A percentile compares a stretch with the other conserved stretches of the same genome.
Conservation (phyloP, 2,113 vertebrate genomes). For the Channa maculata region DNA sequence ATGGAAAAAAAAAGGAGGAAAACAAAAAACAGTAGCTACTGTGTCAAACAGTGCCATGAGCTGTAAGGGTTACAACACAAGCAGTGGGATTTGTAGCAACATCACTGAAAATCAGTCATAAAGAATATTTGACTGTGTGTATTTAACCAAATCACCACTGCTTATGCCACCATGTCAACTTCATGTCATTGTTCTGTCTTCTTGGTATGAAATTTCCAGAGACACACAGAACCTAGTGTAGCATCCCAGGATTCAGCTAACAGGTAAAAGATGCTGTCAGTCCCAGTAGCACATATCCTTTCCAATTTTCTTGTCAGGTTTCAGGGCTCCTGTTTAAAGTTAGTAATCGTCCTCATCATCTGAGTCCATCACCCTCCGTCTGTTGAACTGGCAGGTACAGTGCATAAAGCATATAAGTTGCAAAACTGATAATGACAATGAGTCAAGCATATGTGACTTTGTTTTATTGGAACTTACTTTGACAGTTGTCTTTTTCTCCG, state of each 20-base stretch:
- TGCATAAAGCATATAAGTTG: constrained; percentile 5
- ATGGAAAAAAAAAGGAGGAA: constrained; percentile 14
- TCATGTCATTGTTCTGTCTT: constrained; percentile 41
- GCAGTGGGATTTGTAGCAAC: constrained; percentile 29
- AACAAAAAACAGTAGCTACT: constrained; percentile 17
- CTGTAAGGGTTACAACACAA: constrained; percentile 38
- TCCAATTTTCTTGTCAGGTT: constrained; percentile 23
- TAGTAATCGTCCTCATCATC: constrained; percentile 92
- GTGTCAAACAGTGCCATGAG: constrained; percentile 31
- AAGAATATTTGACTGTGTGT: constrained; percentile 33
- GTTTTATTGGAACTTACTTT: constrained; percentile 84
- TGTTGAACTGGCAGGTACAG: constrained; percentile 90
- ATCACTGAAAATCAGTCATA: constrained; percentile 3
- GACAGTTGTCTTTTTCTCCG: constrained; percentile 96
- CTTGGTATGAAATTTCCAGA: constrained; percentile 51
- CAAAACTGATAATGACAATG: neutral
- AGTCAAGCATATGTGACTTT: neutral
- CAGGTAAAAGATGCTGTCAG: constrained; percentile 44
- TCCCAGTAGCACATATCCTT: constrained; percentile 49
- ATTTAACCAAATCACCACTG: constrained; percentile 13
- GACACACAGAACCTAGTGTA: constrained; percentile 40
- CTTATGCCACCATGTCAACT: constrained; percentile 26
- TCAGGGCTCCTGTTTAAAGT: constrained; percentile 27
- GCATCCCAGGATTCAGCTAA: constrained; percentile 39
- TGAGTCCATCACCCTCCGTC: constrained; percentile 96